phyloP scores from a whole-genome alignment of 2,113 vertebrate species.

The Desmodus rotundus region DNA sequence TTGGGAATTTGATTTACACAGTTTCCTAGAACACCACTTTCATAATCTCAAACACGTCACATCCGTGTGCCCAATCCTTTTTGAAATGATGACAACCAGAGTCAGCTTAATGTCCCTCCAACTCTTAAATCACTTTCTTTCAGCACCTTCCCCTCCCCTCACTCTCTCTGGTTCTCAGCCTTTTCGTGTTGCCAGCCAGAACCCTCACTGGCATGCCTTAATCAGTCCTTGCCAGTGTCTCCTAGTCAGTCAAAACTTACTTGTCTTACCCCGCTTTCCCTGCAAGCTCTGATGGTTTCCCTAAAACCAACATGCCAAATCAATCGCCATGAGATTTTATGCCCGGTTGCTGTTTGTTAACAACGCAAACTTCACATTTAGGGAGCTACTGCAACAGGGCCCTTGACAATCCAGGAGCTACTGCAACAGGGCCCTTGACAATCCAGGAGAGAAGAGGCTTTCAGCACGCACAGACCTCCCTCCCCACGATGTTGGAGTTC shows the following conservation, averaged over 20 bases:
- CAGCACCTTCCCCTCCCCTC: neutral
- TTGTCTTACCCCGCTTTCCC: neutral
- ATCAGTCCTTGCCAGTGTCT: neutral
- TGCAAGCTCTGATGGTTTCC: neutral
- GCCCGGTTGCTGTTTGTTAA: neutral
- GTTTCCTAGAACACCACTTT: conserved; percentile 1
- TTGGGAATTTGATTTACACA: neutral
- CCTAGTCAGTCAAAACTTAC: neutral
- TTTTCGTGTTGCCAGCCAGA: neutral
- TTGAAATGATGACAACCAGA: neutral
- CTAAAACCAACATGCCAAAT: neutral
- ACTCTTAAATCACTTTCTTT: conserved; percentile 20
- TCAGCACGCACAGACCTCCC: neutral
- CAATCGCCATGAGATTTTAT: neutral
- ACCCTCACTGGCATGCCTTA: neutral
- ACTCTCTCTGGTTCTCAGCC: neutral
- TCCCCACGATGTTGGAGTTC: neutral
- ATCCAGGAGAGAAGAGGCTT: neutral
- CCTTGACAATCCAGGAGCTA: neutral
- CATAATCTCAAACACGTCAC: neutral
- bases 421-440: neutral
- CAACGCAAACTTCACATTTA: neutral
- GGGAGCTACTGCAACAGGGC: neutral
- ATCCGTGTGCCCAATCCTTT: neutral
- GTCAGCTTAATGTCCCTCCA: neutral